These are phyloP conservation scores for Eolophus roseicapilla DNA, from an alignment of 2,113 vertebrate genomes.

Conservation along the genomic window DNA sequence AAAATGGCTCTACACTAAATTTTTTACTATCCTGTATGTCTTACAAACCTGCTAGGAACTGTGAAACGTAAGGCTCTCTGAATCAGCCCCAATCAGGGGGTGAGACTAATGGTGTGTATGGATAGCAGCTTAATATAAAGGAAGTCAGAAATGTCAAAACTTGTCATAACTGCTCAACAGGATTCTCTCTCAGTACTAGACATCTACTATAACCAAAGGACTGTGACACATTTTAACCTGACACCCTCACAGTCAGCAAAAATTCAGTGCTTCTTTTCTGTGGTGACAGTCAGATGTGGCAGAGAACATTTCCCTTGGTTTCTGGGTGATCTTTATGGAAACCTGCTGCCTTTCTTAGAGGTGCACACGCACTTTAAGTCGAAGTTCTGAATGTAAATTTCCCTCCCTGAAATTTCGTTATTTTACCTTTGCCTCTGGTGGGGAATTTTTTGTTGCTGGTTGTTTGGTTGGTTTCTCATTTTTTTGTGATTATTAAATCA, in stretches of 20 bases:
- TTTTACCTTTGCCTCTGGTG: neutral
- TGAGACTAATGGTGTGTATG: neutral
- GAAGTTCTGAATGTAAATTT: neutral
- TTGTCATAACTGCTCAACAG: neutral
- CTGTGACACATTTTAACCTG: neutral
- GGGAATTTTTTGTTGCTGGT: neutral
- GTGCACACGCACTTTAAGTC: neutral
- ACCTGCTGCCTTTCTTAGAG: neutral
- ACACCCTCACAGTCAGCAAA: neutral
- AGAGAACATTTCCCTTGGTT: neutral
- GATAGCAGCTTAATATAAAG: neutral
- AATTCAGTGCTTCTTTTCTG: neutral
- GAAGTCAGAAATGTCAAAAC: slow-evolving; percentile 9
- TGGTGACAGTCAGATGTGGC: neutral
- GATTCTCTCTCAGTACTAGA: neutral
- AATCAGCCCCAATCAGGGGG: neutral
- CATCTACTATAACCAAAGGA: neutral
- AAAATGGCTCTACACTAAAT: neutral
- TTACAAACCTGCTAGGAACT: neutral
- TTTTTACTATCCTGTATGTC: neutral
- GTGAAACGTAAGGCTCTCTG: neutral
- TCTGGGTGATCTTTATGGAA: neutral
- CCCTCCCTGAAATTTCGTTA: neutral
- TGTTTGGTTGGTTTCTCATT: neutral
- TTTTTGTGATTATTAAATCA: neutral